phyloP scores from a whole-genome alignment of 2,888 invertebrate genomes.

The Drosophila putrida region DNA sequence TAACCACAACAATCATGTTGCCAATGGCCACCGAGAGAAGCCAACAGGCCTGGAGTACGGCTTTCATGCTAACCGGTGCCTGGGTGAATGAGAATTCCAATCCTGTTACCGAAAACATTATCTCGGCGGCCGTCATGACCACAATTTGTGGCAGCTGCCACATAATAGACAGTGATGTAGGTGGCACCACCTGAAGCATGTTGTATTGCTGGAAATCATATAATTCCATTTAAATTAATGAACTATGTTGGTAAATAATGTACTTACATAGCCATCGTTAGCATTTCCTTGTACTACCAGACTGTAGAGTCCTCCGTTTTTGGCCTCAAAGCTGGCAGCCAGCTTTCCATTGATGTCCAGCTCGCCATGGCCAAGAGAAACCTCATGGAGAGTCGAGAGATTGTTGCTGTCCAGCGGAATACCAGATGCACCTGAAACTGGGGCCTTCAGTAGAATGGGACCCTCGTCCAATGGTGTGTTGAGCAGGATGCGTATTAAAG shows the following conservation, averaged over 20 bases:
- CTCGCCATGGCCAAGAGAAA: conserved; percentile 61
- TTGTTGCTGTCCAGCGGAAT: conserved; percentile 49
- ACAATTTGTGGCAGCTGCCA: conserved; percentile 95
- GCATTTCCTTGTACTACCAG: conserved; percentile 85
- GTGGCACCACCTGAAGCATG: conserved; percentile 86
- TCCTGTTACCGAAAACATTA: conserved; percentile 98
- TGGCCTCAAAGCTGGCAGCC: conserved; percentile 83
- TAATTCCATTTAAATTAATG: no score
- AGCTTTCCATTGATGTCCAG: conserved; percentile 61
- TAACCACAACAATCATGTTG: conserved; percentile 95
- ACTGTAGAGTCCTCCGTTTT: conserved; percentile 89
- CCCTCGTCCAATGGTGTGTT: conserved; percentile 70
- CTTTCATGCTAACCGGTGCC: conserved; percentile 97
- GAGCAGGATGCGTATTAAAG: conserved; percentile 82
- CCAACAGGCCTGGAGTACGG: conserved; percentile 96
- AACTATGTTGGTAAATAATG: no score
- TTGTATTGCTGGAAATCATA: conserved; percentile 72
- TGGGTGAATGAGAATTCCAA: conserved; percentile 98
- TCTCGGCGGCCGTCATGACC: conserved; percentile 96
- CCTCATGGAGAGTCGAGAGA: conserved; percentile 61
- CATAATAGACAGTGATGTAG: conserved; percentile 92
- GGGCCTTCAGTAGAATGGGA: conserved; percentile 53
- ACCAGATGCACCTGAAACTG: conserved; percentile 23
- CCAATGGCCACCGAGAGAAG: conserved; percentile 96
- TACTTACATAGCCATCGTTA: conserved; percentile 84